A percentile compares a stretch with the other conserved stretches of the same genome.
phyloP scores from a whole-genome alignment of 2,888 invertebrate species.

The Trachelus iudaicus region DNA sequence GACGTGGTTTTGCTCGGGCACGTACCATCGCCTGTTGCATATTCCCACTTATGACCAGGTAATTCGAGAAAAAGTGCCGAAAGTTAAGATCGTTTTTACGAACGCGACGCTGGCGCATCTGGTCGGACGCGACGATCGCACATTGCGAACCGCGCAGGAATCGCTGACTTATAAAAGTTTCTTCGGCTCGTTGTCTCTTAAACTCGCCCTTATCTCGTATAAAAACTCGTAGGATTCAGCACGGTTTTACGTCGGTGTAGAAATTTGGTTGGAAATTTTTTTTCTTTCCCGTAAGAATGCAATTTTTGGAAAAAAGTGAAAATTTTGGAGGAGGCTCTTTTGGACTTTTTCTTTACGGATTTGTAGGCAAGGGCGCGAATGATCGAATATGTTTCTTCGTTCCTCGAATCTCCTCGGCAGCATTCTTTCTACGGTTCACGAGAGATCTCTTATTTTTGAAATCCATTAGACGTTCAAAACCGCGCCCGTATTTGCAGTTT shows the following conservation, averaged over 20 bases:
- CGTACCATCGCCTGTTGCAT: not conserved
- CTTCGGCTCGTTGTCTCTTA: constrained; percentile 43
- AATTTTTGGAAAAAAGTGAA: too few species aligned
- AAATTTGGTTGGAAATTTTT: not conserved
- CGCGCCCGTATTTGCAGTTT: constrained; percentile 35
- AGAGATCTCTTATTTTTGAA: not conserved
- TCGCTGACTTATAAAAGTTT: constrained; percentile 22
- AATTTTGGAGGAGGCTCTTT: too few species aligned
- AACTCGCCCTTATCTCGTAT: constrained; percentile 16
- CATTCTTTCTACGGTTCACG: not conserved
- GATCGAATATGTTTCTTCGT: not conserved
- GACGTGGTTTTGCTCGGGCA: not conserved
- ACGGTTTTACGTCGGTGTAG: not conserved
- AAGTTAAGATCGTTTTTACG: constrained; percentile 35
- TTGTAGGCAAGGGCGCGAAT: too few species aligned
- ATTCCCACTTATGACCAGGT: constrained; percentile 8
- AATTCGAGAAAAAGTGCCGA: constrained; percentile 41
- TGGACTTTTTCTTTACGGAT: too few species aligned
- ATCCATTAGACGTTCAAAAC: not conserved
- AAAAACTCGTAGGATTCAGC: not conserved
- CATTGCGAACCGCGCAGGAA: constrained; percentile 16
- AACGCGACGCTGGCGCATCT: constrained; percentile 16
- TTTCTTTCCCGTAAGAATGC: not conserved
- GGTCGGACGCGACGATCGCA: constrained; percentile 18
- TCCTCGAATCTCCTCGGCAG: not conserved